These are phyloP conservation scores for Maniola jurtina DNA, from an alignment of 1,140 invertebrate genomes.

Conservation along the genomic window DNA sequence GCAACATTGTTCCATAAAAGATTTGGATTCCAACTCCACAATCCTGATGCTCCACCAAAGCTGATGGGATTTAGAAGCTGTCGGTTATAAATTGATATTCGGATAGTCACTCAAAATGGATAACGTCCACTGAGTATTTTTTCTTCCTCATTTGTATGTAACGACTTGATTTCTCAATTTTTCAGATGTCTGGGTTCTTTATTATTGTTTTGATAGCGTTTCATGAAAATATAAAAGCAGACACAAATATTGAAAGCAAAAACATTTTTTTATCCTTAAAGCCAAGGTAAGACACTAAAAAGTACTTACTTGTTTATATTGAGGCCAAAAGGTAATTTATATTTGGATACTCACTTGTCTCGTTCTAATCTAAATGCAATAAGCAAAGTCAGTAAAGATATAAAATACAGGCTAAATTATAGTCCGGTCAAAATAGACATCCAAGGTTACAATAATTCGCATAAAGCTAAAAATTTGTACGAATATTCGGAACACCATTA, in stretches of 20 bases:
- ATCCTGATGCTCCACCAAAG: too few species aligned
- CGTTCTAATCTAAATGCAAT: background rate
- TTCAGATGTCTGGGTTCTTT: background rate
- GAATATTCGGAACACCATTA: too few species aligned
- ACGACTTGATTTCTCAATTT: background rate
- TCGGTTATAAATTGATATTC: too few species aligned
- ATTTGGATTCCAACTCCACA: too few species aligned
- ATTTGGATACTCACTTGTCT: background rate
- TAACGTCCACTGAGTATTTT: too few species aligned
- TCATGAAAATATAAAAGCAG: background rate
- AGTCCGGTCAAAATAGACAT: too few species aligned
- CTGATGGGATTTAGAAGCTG: too few species aligned
- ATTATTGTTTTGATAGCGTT: background rate
- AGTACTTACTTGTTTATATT: background rate
- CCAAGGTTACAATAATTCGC: too few species aligned
- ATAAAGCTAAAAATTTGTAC: too few species aligned
- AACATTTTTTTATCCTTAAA: background rate
- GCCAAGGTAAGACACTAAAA: constrained; percentile 1
- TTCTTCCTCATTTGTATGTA: too few species aligned
- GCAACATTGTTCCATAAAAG: too few species aligned
- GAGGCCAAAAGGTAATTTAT: background rate
- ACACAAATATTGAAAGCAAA: background rate
- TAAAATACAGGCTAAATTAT: background rate
- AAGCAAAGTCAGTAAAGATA: background rate
- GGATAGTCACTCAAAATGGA: too few species aligned